These are phyloP conservation scores for Pinna nobilis DNA, from an alignment of 1,140 invertebrate genomes.

Conservation along the genomic window DNA sequence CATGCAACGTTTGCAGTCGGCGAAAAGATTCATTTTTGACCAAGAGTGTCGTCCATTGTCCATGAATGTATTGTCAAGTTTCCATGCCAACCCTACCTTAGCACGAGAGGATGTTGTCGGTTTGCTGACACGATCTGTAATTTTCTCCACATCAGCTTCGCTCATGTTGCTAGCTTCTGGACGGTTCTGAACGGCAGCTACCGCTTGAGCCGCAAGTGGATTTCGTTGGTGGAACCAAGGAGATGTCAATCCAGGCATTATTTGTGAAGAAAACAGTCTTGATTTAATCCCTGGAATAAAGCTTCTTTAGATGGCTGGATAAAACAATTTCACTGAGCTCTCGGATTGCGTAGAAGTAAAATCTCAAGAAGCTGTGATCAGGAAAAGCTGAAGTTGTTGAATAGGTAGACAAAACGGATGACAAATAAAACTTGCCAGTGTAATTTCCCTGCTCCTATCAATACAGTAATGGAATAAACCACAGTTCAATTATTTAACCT, in stretches of 20 bases:
- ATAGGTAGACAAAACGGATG: too few relatives aligned
- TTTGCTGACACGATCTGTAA: slow-evolving; percentile 48
- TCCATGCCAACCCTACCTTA: slow-evolving; percentile 54
- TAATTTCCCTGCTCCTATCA: too few relatives aligned
- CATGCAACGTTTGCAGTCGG: slow-evolving; percentile 64
- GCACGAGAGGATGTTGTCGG: slow-evolving; percentile 58
- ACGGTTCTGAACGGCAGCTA: slow-evolving; percentile 27
- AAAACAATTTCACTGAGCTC: too few relatives aligned
- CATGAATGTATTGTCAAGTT: slow-evolving; percentile 59
- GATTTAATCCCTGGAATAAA: too few relatives aligned
- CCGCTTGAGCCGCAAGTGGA: slow-evolving; percentile 36
- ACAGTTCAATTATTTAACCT: too few relatives aligned
- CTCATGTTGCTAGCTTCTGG: slow-evolving; percentile 44
- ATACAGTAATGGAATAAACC: too few relatives aligned
- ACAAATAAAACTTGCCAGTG: too few relatives aligned
- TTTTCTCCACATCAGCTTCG: slow-evolving; percentile 53
- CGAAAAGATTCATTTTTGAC: slow-evolving; percentile 64
- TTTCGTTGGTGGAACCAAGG: slow-evolving; percentile 56
- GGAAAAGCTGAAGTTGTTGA: too few relatives aligned
- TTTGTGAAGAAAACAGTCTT: neutral
- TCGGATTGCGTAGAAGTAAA: too few relatives aligned
- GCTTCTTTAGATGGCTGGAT: too few relatives aligned
- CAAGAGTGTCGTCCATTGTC: slow-evolving; percentile 61
- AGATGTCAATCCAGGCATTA: slow-evolving; percentile 53
- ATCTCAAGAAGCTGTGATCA: too few relatives aligned